These are phyloP conservation scores for Buceros bicornis DNA, from an alignment of 2,797 vertebrate species.

Conservation along the genomic window DNA sequence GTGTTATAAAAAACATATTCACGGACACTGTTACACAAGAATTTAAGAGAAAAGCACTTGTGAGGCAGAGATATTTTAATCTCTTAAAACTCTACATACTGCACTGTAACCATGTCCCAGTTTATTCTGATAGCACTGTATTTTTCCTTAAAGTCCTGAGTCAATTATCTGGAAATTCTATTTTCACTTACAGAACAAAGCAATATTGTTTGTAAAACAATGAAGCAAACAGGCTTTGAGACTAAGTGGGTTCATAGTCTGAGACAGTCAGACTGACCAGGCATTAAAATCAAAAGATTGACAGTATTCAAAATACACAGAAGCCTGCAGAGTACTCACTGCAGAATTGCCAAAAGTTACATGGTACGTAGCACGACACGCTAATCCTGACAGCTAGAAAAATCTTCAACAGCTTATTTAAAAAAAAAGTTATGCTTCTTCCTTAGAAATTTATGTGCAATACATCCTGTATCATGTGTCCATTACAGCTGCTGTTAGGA, in stretches of 20 bases:
- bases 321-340: neutral
- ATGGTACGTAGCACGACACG: neutral
- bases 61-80: neutral
- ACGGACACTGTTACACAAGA: neutral
- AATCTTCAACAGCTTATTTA: neutral
- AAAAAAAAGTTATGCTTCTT: neutral
- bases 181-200: constrained; percentile 45
- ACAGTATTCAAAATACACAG: constrained; percentile 19
- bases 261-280: neutral
- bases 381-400: neutral
- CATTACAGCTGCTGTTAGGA: constrained; percentile 34
- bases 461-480: constrained; percentile 37
- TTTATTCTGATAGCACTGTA: neutral
- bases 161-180: constrained; percentile 38
- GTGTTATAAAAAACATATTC: fast-evolving
- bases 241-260: neutral
- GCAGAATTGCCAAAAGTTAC: neutral
- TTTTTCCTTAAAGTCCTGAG: neutral
- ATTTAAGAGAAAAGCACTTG: neutral
- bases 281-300: neutral
- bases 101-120: neutral
- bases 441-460: constrained; percentile 38
- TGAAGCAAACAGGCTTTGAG: constrained; percentile 45
- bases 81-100: neutral
- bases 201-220: constrained; percentile 41